Evolutionary conservation across 1,140 invertebrate species (phyloP), one percentile per base, ranked within the genome.

Genomic region (Samia ricini): DNA sequence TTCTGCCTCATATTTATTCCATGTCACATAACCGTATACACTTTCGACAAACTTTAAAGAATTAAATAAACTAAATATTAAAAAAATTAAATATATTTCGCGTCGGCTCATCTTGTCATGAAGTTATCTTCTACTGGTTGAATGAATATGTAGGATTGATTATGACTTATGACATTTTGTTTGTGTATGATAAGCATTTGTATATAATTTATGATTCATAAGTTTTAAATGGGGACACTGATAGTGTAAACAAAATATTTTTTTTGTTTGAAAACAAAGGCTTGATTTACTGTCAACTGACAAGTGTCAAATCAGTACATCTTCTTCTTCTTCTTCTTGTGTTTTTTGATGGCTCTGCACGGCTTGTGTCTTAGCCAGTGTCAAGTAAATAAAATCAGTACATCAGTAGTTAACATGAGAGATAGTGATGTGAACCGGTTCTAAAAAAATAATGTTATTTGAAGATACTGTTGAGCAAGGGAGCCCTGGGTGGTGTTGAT

Each of bases 1-100:
- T 12, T 66, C 56, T 7, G 77, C 54, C 22, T 74, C 72, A 21
- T 66, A 58, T 0, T 62, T 26, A 2, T 59, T 33, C 77, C 78
- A 81, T 24, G 61, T 67, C 4, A 83, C 73, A 68, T 70, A 87
- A 2, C 72, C 84, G 61, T 87, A 89, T 66, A 76, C 79, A 70
- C 73, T 54, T 56, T 81, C 76, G 58, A 74, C 74, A 20, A 63
- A 24, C 26, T 63, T 56, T 22, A 72, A 36, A 22, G 65, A 52
- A 50, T 61, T 49, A 64, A 68, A 60, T 55, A 79, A 76, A 60
- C 24, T 64, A 66, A 68, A 63, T 36, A 26, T 1, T 20, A 52
- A 22, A 22, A 52, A 23, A 22, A 10, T 10, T 56, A 62, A 42
- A 42, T 24, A 52, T 66, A 51, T 62, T 59, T 64, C 48, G 23